Percentiles rank a stretch among this genome's conserved stretches.
Evolutionary conservation across 2,113 vertebrate species (phyloP).

Genomic region (Phyllostomus hastatus): DNA sequence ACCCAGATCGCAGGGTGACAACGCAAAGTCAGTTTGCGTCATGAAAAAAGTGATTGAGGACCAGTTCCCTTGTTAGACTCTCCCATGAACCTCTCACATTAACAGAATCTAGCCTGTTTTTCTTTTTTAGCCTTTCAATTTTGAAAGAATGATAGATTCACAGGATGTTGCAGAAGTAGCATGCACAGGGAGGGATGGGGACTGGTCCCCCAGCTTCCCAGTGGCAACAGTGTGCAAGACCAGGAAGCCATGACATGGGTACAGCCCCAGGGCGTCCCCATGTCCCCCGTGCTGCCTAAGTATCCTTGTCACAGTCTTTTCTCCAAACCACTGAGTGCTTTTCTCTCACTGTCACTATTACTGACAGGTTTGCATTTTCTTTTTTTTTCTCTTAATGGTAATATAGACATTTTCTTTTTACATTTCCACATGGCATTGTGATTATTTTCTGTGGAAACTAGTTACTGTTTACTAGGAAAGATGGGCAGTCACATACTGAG

Average conservation of each 20-base stretch:
- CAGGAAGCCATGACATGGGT: not conserved
- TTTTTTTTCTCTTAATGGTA: not conserved
- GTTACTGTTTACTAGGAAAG: not conserved
- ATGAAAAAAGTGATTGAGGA: not conserved
- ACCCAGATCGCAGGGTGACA: not conserved
- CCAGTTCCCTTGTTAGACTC: not conserved
- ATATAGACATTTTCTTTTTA: not conserved
- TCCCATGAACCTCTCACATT: not conserved
- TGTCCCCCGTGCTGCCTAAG: not conserved
- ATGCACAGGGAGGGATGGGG: rapidly evolving
- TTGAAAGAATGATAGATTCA: not conserved
- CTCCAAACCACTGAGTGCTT: not conserved
- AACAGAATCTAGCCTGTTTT: not conserved
- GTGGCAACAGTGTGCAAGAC: rapidly evolving
- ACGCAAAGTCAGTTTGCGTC: not conserved
- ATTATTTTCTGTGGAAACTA: not conserved
- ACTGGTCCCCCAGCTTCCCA: not conserved
- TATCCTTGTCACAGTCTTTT: not conserved
- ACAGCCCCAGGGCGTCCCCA: not conserved
- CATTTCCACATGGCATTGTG: not conserved
- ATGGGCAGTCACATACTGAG: not conserved
- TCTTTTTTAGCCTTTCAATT: not conserved
- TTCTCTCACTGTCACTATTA: not conserved
- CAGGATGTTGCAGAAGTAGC: too few species aligned
- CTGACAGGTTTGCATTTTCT: not conserved